These are phyloP conservation scores for Vulpes lagopus DNA, from an alignment of 2,113 vertebrate genomes.

Conservation along the genomic window DNA sequence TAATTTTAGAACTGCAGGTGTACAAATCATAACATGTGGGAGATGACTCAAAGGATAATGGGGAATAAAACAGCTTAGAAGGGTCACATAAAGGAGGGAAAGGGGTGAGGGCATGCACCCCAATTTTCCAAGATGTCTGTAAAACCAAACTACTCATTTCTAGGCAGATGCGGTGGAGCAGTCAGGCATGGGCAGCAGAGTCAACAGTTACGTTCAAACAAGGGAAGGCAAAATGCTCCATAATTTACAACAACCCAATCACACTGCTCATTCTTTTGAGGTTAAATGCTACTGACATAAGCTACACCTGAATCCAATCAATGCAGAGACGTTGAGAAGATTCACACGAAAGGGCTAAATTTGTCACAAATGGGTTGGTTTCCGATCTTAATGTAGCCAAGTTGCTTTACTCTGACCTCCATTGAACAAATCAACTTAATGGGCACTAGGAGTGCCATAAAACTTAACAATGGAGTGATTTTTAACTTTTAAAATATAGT, in stretches of 20 bases:
- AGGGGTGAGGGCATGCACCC: slow-evolving; percentile 63
- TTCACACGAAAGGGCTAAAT: slow-evolving; percentile 88
- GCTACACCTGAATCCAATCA: slow-evolving; percentile 93
- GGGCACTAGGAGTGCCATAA: slow-evolving; percentile 91
- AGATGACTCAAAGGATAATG: slow-evolving; percentile 86
- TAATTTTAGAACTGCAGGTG: slow-evolving; percentile 89
- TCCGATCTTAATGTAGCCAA: slow-evolving; percentile 89
- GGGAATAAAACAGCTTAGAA: slow-evolving; percentile 78
- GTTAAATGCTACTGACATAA: slow-evolving; percentile 87
- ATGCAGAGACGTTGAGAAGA: slow-evolving; percentile 85
- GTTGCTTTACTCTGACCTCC: slow-evolving; percentile 88
- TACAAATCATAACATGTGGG: slow-evolving; percentile 85
- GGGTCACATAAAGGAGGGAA: slow-evolving; percentile 74
- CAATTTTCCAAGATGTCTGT: slow-evolving; percentile 67
- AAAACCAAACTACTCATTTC: slow-evolving; percentile 22
- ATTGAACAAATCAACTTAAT: slow-evolving; percentile 92
- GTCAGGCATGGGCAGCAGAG: slow-evolving; percentile 44
- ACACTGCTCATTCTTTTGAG: slow-evolving; percentile 83
- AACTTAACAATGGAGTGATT: slow-evolving; percentile 91
- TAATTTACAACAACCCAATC: slow-evolving; percentile 83
- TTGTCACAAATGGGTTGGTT: slow-evolving; percentile 91
- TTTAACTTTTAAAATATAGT: slow-evolving; percentile 92
- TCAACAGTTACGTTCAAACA: slow-evolving; percentile 55
- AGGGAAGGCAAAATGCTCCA: slow-evolving; percentile 70
- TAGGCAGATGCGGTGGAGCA: slow-evolving; percentile 34